These are phyloP conservation scores for Hyalella azteca DNA, from an alignment of 2,888 invertebrate species.

Conservation along the genomic window DNA sequence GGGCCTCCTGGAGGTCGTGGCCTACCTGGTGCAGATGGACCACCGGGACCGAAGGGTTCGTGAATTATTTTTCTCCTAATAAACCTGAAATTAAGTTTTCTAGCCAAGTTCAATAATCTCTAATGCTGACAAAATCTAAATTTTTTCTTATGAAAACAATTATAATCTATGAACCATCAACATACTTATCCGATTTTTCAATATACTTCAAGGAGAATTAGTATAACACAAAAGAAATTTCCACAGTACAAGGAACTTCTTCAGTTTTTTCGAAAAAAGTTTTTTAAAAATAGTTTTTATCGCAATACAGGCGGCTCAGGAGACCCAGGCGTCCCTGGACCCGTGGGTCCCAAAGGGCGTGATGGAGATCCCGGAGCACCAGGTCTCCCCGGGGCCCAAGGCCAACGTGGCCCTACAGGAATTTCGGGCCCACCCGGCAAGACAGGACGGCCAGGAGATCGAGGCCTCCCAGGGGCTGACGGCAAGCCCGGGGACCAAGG, in stretches of 20 bases:
- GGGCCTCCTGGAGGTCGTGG: constrained; percentile 73
- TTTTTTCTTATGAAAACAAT: no score
- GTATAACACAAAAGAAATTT: no score
- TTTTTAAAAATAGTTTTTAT: not conserved
- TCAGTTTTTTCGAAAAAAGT: not conserved
- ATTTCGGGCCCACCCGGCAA: constrained; percentile 69
- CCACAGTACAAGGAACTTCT: not conserved
- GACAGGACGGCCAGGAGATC: constrained; percentile 63
- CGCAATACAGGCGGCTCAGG: constrained; percentile 69
- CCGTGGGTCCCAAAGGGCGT: constrained; percentile 61
- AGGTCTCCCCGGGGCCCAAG: constrained; percentile 70
- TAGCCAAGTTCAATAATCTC: no score
- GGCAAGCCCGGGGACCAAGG: constrained; percentile 86
- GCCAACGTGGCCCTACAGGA: constrained; percentile 71
- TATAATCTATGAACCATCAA: no score
- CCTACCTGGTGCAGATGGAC: constrained; percentile 78
- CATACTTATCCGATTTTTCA: no score
- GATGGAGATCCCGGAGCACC: constrained; percentile 70
- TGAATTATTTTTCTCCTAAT: not conserved
- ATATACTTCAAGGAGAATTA: no score
- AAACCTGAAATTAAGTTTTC: no score
- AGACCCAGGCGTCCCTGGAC: constrained; percentile 70
- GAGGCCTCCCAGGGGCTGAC: constrained; percentile 77
- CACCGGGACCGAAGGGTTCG: constrained; percentile 75
- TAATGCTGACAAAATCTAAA: no score